Conservation (phyloP, 2,888 invertebrate species). For the Cinara cedri region DNA sequence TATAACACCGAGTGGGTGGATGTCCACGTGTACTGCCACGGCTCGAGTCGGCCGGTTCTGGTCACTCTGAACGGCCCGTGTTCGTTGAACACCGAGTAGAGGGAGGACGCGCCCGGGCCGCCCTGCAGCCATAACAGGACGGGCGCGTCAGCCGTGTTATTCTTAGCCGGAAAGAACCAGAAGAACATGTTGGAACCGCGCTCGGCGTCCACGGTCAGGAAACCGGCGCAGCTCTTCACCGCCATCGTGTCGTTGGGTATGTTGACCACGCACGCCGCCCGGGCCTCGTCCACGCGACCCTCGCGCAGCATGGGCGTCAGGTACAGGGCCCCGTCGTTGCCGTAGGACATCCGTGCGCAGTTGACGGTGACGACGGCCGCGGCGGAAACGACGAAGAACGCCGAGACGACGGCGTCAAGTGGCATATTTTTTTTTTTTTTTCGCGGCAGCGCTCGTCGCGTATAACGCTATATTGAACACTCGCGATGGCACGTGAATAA, state of each 20-base stretch:
- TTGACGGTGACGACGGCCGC: neutral
- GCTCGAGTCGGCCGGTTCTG: slow-evolving; percentile 65
- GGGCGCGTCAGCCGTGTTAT: slow-evolving; percentile 63
- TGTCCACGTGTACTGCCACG: slow-evolving; percentile 76
- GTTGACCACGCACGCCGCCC: slow-evolving; percentile 41
- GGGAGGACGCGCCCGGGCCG: slow-evolving; percentile 68
- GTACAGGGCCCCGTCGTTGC: slow-evolving; percentile 24
- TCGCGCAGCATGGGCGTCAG: slow-evolving; percentile 46
- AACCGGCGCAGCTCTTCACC: slow-evolving; percentile 69
- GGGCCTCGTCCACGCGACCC: slow-evolving; percentile 18
- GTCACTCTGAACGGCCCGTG: slow-evolving; percentile 66
- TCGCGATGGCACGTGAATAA: too few species aligned
- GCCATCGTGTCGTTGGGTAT: slow-evolving; percentile 60
- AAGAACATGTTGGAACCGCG: slow-evolving; percentile 65
- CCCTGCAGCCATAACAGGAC: slow-evolving; percentile 69
- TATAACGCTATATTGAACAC: too few species aligned
- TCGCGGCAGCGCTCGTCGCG: too few species aligned
- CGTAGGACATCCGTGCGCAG: neutral
- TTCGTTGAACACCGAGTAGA: slow-evolving; percentile 69
- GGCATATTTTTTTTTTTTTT: too few species aligned
- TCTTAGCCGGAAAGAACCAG: slow-evolving; percentile 66
- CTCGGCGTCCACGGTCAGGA: slow-evolving; percentile 69
- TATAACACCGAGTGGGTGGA: slow-evolving; percentile 80
- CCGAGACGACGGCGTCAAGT: too few species aligned
- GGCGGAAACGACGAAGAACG: neutral